phyloP scores from a whole-genome alignment of 2,797 vertebrate species.

The Craterocephalus amniculus region DNA sequence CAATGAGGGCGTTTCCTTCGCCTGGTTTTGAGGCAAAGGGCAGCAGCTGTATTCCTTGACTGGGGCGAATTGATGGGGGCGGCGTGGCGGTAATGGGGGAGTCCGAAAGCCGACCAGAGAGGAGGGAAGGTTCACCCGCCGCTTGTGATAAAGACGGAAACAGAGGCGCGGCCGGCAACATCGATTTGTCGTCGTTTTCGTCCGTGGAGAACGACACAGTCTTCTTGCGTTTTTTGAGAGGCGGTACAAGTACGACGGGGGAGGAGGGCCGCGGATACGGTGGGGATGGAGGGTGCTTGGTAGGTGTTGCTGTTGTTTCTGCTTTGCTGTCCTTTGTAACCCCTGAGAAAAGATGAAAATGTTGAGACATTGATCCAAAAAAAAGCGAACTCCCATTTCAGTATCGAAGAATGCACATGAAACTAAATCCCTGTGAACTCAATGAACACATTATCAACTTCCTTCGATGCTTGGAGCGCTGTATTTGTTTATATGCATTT shows the following conservation, averaged over 20 bases:
- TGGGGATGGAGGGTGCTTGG: conserved; percentile 67
- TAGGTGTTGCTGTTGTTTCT: conserved; percentile 16
- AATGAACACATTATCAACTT: background rate
- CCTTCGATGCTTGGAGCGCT: background rate
- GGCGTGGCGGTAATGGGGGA: conserved; percentile 43
- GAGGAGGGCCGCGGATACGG: conserved; percentile 84
- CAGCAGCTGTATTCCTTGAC: conserved; percentile 78
- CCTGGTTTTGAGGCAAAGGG: conserved; percentile 79
- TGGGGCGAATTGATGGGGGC: conserved; percentile 30
- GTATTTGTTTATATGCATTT: background rate
- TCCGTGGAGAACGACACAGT: conserved; percentile 89
- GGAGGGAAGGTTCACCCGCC: conserved; percentile 47
- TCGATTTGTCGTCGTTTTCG: conserved; percentile 76
- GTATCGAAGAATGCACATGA: background rate
- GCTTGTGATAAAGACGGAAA: conserved; percentile 58
- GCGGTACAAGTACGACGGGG: conserved; percentile 86
- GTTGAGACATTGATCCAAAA: conserved; percentile 2
- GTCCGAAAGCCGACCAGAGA: conserved; percentile 63
- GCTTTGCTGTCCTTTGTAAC: conserved; percentile 58
- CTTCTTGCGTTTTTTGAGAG: conserved; percentile 93
- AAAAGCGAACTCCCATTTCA: background rate
- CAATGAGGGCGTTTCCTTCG: conserved; percentile 79
- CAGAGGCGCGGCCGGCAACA: conserved; percentile 25
- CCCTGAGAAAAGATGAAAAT: conserved; percentile 31
- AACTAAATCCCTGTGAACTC: background rate